phyloP scores from a whole-genome alignment of 2,888 invertebrate genomes.

The Fabriciana adippe region DNA sequence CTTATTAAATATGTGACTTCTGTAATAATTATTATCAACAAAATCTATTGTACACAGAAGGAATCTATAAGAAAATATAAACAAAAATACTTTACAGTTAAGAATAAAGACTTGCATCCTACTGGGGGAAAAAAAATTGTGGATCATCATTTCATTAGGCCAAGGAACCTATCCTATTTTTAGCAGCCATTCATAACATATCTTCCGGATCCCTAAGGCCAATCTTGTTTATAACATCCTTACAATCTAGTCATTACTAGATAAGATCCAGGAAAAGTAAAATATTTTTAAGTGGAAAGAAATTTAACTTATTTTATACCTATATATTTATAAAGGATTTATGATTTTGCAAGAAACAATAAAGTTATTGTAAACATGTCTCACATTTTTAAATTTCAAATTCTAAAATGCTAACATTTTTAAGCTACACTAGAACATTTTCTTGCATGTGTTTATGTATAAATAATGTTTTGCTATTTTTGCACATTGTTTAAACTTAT shows the following conservation, averaged over 20 bases:
- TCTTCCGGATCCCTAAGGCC: constrained; percentile 42
- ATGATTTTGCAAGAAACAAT: too few relatives aligned
- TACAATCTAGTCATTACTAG: constrained; percentile 6
- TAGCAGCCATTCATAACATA: constrained; percentile 45
- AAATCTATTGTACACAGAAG: too few relatives aligned
- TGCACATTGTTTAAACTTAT: too few relatives aligned
- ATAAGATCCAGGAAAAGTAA: neutral
- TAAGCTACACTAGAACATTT: too few relatives aligned
- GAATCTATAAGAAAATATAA: neutral
- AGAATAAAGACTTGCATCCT: constrained; percentile 10
- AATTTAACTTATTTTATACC: too few relatives aligned
- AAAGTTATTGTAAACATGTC: too few relatives aligned
- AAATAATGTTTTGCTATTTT: neutral
- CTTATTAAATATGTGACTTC: too few relatives aligned
- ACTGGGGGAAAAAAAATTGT: constrained; percentile 54
- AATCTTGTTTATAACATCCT: constrained; percentile 39
- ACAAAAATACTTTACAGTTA: neutral
- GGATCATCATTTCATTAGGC: constrained; percentile 44
- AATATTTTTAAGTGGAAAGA: neutral
- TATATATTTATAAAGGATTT: too few relatives aligned
- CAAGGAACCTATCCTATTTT: constrained; percentile 52
- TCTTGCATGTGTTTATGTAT: neutral
- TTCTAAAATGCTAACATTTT: too few relatives aligned
- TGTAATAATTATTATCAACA: too few relatives aligned
- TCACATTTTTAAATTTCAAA: too few relatives aligned